phyloP scores from a whole-genome alignment of 2,888 invertebrate genomes.

The Protonemura montana region DNA sequence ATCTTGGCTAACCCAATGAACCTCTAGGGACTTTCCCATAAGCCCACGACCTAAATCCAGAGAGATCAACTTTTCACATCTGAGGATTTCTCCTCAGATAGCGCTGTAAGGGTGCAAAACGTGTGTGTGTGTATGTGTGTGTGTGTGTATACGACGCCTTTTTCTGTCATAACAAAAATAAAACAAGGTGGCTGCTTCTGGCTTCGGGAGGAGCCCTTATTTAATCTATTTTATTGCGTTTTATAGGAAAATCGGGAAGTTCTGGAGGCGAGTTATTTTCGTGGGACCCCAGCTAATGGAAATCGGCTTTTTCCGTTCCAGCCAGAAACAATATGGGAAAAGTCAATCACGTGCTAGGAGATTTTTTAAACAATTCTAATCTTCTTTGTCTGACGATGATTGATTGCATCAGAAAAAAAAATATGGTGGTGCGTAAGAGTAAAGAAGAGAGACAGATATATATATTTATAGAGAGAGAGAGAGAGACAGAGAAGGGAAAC shows the following conservation, averaged over 20 bases:
- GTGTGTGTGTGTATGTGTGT: not conserved
- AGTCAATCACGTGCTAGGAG: not conserved
- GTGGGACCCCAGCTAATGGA: not conserved
- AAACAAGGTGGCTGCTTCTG: not conserved
- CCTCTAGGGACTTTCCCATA: not conserved
- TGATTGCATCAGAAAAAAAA: not conserved
- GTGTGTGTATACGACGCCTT: not conserved
- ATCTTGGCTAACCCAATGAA: slow-evolving; percentile 14
- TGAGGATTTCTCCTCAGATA: not conserved
- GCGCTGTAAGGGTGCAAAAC: not conserved
- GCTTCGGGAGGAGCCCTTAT: not conserved
- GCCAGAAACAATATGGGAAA: not conserved
- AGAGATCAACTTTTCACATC: slow-evolving; percentile 30
- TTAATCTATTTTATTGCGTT: not conserved
- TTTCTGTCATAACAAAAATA: slow-evolving; percentile 5
- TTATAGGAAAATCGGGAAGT: not conserved
- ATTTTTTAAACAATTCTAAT: slow-evolving; percentile 12
- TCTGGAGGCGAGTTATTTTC: not conserved
- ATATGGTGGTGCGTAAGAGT: not conserved
- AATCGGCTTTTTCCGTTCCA: not conserved
- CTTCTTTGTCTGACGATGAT: not conserved
- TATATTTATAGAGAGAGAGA: too few relatives aligned
- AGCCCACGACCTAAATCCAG: slow-evolving; percentile 22
- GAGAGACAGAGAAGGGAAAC: not conserved
- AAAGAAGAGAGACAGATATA: too few relatives aligned